A percentile compares a stretch with the other conserved stretches of the same genome.
These are phyloP conservation scores for Alectoris magna DNA, from an alignment of 2,797 vertebrate genomes.

Conservation along the genomic window DNA sequence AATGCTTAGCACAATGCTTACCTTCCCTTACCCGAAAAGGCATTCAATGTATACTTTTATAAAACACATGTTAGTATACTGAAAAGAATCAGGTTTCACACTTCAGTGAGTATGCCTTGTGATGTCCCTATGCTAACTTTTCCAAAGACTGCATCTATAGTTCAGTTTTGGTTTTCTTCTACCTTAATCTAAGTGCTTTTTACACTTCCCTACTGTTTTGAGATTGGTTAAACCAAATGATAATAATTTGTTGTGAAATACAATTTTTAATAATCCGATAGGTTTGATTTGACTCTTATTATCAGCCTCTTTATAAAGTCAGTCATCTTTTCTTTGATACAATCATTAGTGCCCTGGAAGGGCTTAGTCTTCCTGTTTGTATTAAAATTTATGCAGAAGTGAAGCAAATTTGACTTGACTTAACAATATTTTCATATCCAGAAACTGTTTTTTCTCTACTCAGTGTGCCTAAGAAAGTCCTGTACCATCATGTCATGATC, in stretches of 20 bases:
- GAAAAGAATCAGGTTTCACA: neutral
- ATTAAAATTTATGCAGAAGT: neutral
- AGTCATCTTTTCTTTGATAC: neutral
- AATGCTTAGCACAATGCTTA: neutral
- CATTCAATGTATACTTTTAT: neutral
- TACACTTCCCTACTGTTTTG: neutral
- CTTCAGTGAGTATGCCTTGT: neutral
- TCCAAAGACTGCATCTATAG: neutral
- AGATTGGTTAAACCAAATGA: neutral
- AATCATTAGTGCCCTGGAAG: neutral
- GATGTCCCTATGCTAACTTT: neutral
- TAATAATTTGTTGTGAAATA: neutral
- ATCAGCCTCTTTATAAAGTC: rapidly evolving
- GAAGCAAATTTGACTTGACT: neutral
- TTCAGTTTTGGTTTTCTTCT: neutral
- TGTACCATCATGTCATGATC: neutral
- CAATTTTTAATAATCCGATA: neutral
- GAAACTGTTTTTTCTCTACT: neutral
- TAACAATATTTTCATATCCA: neutral
- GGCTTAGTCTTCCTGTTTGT: neutral
- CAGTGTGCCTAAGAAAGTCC: neutral
- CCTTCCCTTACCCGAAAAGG: neutral
- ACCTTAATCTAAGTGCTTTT: neutral
- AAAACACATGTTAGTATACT: rapidly evolving
- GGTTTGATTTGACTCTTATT: neutral